Conservation (phyloP, 2,113 vertebrate genomes). For the Collichthys lucidus region DNA sequence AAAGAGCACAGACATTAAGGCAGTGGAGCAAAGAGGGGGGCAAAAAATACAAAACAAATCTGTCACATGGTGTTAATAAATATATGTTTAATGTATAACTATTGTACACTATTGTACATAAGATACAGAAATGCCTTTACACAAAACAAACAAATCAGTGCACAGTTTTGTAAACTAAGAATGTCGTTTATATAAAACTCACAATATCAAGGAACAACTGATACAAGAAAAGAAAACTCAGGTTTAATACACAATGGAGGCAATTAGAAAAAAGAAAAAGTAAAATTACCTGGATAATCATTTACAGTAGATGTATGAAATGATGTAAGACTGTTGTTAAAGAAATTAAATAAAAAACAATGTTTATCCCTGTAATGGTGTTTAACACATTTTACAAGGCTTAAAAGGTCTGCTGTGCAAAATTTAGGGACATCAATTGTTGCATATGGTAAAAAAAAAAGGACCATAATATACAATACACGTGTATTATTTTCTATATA, state of each 20-base stretch:
- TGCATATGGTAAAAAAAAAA: no score
- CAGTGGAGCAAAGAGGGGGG: not conserved
- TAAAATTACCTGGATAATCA: not conserved
- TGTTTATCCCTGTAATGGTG: not conserved
- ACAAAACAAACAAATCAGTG: conserved; percentile 7
- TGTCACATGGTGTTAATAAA: conserved; percentile 25
- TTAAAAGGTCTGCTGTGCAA: not conserved
- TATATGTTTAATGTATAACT: conserved; percentile 54
- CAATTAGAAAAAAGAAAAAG: not conserved
- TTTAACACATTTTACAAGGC: not conserved
- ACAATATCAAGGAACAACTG: not conserved
- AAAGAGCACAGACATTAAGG: not conserved
- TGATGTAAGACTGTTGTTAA: not conserved
- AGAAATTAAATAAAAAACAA: not conserved
- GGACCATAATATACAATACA: no score
- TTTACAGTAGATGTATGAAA: conserved; percentile 5
- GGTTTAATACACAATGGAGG: not conserved
- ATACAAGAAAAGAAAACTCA: not conserved
- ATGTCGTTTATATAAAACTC: not conserved
- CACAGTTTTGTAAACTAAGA: not conserved
- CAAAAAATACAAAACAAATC: not conserved
- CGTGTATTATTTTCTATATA: no score
- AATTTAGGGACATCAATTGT: no score
- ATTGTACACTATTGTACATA: not conserved
- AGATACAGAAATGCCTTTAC: conserved; percentile 15